Evolutionary conservation across 2,888 invertebrate species (phyloP).

Genomic region (Miltochrista miniata): DNA sequence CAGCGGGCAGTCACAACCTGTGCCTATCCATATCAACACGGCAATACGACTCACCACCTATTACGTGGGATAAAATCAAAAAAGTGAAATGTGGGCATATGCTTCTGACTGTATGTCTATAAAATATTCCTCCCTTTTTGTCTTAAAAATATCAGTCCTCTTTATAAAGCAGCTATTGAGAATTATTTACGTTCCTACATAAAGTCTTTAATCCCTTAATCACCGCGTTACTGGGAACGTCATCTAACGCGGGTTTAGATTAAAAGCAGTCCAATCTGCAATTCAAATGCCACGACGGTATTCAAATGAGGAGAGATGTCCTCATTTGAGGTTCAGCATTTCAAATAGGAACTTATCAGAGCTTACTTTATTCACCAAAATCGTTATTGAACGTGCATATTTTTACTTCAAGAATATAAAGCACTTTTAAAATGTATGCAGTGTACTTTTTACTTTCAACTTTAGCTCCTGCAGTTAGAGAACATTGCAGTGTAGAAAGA

Average conservation of each 20-base stretch:
- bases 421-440: not conserved
- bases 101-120: too few relatives aligned
- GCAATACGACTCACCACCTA: too few relatives aligned
- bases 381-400: not conserved
- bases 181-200: constrained; percentile 45
- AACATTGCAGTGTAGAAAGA: too few relatives aligned
- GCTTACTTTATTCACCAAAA: not conserved
- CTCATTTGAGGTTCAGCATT: constrained; percentile 2
- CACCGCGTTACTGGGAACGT: constrained; percentile 62
- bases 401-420: not conserved
- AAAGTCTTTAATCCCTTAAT: constrained; percentile 47
- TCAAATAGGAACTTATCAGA: not conserved
- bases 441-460: not conserved
- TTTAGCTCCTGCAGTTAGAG: too few relatives aligned
- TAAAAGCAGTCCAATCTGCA: constrained; percentile 77
- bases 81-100: too few relatives aligned
- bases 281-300: constrained; percentile 74
- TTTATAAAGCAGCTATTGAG: constrained; percentile 16
- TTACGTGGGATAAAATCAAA: too few relatives aligned
- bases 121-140: not conserved
- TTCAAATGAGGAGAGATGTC: constrained; percentile 55
- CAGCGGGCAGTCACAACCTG: too few relatives aligned
- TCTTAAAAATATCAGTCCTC: not conserved
- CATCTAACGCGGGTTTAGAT: constrained; percentile 68
- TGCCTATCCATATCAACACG: too few relatives aligned